Base-by-base conservation (phyloP, 2,113 vertebrate species). In the Eleginops maclovinus region DNA sequence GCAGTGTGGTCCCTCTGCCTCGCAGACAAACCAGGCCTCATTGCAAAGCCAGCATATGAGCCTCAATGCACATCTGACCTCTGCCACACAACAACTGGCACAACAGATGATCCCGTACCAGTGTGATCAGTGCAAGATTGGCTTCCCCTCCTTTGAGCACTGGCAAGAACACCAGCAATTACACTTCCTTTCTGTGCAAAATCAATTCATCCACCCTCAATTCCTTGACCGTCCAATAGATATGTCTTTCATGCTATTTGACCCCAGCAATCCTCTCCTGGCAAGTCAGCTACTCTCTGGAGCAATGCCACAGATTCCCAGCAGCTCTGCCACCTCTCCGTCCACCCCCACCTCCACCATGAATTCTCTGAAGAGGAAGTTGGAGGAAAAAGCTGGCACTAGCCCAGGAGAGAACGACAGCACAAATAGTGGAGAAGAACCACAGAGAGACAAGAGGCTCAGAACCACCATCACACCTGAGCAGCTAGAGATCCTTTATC, bases 131-230 rank as follows among this genome's bases (percentile, higher is more conserved):
- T 99, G 98, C 89, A 99, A 99, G 84, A 92, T 99, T 87, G 97
- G 96, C 0, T 99, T 99, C 81, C 98, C 97, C 31, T 99, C 98
- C 0, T 99, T 99, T 61, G 98, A 99, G 87, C 98, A 99, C 90
- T 99, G 98, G 98, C 98, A 99, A 83, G 98, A 99, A 85, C 98
- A 99, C 93, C 98, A 99, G 94, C 98, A 99, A 87, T 96, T 99
- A 63, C 98, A 99, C 90, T 99, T 99, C 86, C 93, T 99, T 84
- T 98, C 97, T 73, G 96, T 98, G 40, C 98, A 99, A 91, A 99
- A 97, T 91, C 98, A 99, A 86, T 99, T 99, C 91, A 97, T 99
- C 88, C 98, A 99, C 87, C 97, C 98, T 3, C 98, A 98, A 24
- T 99, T 99, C 89, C 87, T 99, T 70, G 98, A 99, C 89, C 95